Evolutionary conservation across 2,113 vertebrate genomes (phyloP).

Genomic region (Pollimyrus isidori): DNA sequence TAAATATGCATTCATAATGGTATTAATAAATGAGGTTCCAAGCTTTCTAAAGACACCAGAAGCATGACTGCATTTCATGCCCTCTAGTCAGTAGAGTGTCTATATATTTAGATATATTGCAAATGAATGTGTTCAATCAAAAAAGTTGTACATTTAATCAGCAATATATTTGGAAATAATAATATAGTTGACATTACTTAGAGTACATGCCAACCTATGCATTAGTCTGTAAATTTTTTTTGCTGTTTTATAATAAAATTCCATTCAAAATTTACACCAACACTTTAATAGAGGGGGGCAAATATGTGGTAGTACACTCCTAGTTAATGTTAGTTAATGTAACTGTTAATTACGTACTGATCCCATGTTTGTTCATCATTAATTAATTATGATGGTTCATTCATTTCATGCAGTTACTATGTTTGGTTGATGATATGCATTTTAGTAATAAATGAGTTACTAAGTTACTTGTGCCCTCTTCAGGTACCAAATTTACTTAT

Average conservation of each 20-base stretch:
- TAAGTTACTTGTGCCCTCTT: neutral
- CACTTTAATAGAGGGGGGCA: neutral
- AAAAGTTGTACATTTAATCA: neutral
- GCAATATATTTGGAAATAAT: neutral
- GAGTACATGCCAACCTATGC: neutral
- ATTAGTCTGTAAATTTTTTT: neutral
- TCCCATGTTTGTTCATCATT: neutral
- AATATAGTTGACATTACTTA: neutral
- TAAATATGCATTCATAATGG: neutral
- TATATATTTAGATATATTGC: neutral
- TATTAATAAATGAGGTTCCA: neutral
- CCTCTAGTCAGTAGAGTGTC: neutral
- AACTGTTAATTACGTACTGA: neutral
- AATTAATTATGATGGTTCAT: neutral
- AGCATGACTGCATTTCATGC: neutral
- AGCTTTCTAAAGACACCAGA: neutral
- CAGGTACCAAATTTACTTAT: neutral
- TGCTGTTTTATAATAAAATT: neutral
- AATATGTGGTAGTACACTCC: neutral
- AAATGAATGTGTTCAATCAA: neutral
- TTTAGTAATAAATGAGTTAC: neutral
- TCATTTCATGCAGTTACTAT: neutral
- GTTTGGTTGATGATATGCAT: neutral
- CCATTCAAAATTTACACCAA: neutral
- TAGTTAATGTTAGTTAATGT: neutral